These are phyloP conservation scores for Gymnocephalus cernua DNA, from an alignment of 2,113 vertebrate genomes.

Conservation along the genomic window DNA sequence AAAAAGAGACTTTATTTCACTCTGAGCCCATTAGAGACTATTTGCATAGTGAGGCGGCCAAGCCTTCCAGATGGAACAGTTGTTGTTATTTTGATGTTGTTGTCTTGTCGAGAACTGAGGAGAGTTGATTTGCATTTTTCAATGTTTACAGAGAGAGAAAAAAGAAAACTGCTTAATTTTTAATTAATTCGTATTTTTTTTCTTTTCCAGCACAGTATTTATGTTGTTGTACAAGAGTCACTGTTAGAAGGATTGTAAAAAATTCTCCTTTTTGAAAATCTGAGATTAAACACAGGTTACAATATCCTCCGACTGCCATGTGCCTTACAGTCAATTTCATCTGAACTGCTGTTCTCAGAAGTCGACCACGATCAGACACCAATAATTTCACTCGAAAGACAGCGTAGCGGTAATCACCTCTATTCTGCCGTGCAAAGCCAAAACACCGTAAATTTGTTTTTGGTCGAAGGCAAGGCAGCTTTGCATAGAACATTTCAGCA, in stretches of 20 bases:
- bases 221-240: conserved; percentile 96
- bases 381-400: conserved; percentile 3
- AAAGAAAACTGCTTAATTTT: conserved; percentile 83
- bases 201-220: conserved; percentile 91
- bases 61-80: conserved; percentile 84
- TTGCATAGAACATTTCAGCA: too few species aligned
- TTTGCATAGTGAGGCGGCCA: conserved; percentile 89
- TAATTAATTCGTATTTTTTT: conserved; percentile 69
- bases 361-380: neutral
- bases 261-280: conserved; percentile 64
- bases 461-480: too few species aligned
- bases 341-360: conserved; percentile 68
- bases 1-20: conserved; percentile 87
- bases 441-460: too few species aligned
- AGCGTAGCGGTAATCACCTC: neutral
- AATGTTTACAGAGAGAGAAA: conserved; percentile 85
- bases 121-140: conserved; percentile 86
- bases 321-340: conserved; percentile 91
- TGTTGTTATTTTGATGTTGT: conserved; percentile 80
- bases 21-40: conserved; percentile 92
- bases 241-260: conserved; percentile 88
- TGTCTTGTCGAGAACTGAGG: conserved; percentile 85
- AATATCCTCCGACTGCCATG: conserved; percentile 92
- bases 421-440: too few species aligned
- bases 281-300: conserved; percentile 86